These are phyloP conservation scores for Coluber constrictor DNA, from an alignment of 2,797 vertebrate species.

Conservation along the genomic window DNA sequence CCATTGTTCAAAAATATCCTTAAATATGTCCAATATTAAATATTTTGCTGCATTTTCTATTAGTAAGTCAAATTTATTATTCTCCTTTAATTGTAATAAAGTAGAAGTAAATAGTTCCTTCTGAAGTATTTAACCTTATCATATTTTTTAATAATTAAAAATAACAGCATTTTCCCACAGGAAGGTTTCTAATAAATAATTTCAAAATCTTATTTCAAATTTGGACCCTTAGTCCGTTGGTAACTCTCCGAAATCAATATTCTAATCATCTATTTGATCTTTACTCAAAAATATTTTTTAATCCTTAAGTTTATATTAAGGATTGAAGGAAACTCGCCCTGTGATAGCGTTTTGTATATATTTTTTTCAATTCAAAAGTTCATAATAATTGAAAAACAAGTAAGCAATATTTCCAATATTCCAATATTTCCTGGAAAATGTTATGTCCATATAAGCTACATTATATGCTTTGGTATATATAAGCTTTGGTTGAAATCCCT, in stretches of 20 bases:
- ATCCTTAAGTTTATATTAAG: background rate
- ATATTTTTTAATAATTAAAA: background rate
- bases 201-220: background rate
- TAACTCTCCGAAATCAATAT: background rate
- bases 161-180: background rate
- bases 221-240: background rate
- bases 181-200: background rate
- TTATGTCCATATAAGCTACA: background rate
- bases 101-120: background rate
- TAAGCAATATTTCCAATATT: background rate
- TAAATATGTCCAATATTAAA: background rate
- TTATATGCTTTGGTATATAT: no score
- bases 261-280: background rate
- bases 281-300: background rate
- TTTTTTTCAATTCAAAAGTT: background rate
- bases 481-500: background rate
- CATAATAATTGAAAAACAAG: background rate
- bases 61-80: background rate
- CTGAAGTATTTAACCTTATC: background rate
- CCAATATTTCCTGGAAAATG: no score
- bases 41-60: background rate
- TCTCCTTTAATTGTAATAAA: background rate
- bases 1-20: background rate
- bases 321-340: background rate
- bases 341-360: background rate